Evolutionary conservation across 2,797 vertebrate species (phyloP).

Genomic region (Cyprinodon diabolis): DNA sequence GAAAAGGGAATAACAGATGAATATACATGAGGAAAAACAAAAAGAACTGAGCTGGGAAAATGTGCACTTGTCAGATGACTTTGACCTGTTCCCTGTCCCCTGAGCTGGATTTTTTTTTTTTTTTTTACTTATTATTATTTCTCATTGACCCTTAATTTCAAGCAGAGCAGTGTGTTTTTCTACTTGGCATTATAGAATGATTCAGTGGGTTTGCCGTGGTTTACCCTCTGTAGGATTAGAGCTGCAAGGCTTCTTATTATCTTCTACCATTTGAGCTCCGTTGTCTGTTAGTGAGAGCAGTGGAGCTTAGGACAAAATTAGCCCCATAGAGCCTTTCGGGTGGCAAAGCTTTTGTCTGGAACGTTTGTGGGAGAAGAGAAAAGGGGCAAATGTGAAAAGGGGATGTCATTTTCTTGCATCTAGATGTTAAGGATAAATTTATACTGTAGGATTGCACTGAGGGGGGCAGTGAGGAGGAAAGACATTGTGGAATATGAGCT

Average conservation of each 20-base stretch:
- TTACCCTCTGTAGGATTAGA: conserved; percentile 68
- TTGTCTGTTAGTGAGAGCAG: conserved; percentile 60
- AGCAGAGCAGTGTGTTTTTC: conserved; percentile 58
- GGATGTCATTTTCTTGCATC: background rate
- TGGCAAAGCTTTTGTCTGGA: conserved; percentile 37
- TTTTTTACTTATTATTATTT: conserved; percentile 8
- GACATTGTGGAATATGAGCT: conserved; percentile 1
- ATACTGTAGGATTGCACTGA: conserved; percentile 19
- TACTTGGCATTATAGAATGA: conserved; percentile 65
- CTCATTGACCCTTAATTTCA: conserved; percentile 41
- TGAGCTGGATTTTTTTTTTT: conserved; percentile 27
- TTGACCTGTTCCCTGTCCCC: conserved; percentile 46
- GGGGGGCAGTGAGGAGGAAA: conserved; percentile 40
- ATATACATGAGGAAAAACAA: background rate
- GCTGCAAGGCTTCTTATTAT: conserved; percentile 66
- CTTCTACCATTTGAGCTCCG: conserved; percentile 51
- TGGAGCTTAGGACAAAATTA: conserved; percentile 68
- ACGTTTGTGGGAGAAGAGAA: conserved; percentile 31
- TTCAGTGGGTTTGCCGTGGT: conserved; percentile 56
- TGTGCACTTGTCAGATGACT: conserved; percentile 46
- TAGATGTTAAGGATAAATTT: conserved; percentile 44
- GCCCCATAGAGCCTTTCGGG: conserved; percentile 52
- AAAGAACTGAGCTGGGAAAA: too few species aligned
- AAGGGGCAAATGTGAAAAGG: conserved; percentile 14
- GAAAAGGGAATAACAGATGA: background rate